Percentiles rank a stretch among this genome's conserved stretches.
phyloP scores from a whole-genome alignment of 2,113 vertebrate genomes.

The Lichenostomus cassidix region DNA sequence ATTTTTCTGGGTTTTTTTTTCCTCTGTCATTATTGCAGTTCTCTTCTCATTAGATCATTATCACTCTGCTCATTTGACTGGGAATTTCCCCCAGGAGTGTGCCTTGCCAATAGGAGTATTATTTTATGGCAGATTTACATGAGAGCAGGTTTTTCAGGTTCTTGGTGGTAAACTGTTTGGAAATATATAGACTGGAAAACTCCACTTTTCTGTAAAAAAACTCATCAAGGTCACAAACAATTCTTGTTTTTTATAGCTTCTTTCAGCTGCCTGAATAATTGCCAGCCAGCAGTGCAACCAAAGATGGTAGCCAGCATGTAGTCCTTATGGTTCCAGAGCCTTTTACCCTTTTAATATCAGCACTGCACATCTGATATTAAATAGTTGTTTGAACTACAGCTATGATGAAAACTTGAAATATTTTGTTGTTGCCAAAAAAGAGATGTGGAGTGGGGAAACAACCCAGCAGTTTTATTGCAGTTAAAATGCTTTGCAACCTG shows the following conservation, averaged over 20 bases:
- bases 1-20: not conserved
- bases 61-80: not conserved
- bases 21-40: not conserved
- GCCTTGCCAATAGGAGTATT: constrained; percentile 31
- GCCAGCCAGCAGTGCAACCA: not conserved
- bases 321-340: not conserved
- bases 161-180: not conserved
- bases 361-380: not conserved
- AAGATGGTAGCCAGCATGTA: not conserved
- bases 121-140: constrained; percentile 50
- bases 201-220: not conserved
- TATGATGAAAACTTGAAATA: not conserved
- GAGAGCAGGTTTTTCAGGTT: constrained; percentile 42
- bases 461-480: not conserved
- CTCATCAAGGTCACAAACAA: not conserved
- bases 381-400: not conserved
- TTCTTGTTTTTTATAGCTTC: not conserved
- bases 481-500: not conserved
- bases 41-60: constrained; percentile 38
- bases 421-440: not conserved
- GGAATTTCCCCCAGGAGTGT: constrained; percentile 4
- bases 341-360: not conserved
- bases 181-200: not conserved
- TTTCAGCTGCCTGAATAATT: not conserved
- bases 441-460: not conserved